Conservation (phyloP, 2,797 vertebrate species). For the Diceros bicornis region DNA sequence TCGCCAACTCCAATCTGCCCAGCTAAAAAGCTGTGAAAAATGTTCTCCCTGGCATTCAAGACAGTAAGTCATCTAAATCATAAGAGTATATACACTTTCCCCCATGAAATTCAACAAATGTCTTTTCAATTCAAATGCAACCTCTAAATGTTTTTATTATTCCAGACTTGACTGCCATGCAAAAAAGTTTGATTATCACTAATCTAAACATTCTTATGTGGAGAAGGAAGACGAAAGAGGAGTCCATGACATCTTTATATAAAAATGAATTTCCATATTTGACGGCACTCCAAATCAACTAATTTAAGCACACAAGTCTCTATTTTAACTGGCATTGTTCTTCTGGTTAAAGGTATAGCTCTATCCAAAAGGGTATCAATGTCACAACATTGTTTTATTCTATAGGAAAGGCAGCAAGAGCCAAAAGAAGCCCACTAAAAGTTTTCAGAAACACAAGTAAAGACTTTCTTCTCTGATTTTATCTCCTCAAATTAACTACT, state of each 20-base stretch:
- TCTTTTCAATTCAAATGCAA: constrained; percentile 52
- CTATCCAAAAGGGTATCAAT: not conserved
- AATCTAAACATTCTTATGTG: not conserved
- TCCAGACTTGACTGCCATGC: not conserved
- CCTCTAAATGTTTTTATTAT: constrained; percentile 23
- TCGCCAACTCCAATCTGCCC: constrained; percentile 25
- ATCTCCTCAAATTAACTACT: not conserved
- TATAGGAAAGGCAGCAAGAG: not conserved
- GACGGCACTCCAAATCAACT: not conserved
- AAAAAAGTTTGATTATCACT: not conserved
- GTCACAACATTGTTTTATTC: not conserved
- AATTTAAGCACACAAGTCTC: not conserved
- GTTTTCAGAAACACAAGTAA: constrained; percentile 34
- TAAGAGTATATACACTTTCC: not conserved
- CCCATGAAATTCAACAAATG: constrained; percentile 51
- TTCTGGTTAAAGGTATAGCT: not conserved
- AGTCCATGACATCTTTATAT: not conserved
- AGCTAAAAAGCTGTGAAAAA: constrained; percentile 37
- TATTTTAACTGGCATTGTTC: not conserved
- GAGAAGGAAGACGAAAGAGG: constrained; percentile 13
- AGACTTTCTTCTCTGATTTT: not conserved
- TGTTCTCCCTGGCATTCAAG: constrained; percentile 21
- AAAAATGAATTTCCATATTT: constrained; percentile 44
- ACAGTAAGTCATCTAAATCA: constrained; percentile 38
- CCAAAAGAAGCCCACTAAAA: not conserved